These are phyloP conservation scores for Rhinichthys osculus DNA, from an alignment of 2,797 vertebrate species.

Conservation along the genomic window DNA sequence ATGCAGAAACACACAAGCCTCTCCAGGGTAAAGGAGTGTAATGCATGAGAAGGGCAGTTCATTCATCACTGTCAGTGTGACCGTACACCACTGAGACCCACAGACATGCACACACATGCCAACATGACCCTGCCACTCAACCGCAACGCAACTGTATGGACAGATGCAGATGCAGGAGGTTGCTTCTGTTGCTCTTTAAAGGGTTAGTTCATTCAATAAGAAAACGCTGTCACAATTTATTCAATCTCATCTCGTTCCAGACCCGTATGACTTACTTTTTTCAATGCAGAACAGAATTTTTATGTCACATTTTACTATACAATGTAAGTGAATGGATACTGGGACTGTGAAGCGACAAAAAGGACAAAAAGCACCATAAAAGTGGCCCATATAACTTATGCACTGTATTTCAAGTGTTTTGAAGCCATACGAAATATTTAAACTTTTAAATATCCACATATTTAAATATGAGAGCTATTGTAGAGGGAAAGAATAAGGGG, in stretches of 20 bases:
- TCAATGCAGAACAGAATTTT: not conserved
- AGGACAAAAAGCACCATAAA: not conserved
- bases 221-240: not conserved
- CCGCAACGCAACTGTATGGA: constrained; percentile 3
- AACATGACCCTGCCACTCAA: constrained; percentile 34
- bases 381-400: not conserved
- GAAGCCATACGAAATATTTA: not conserved
- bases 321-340: not conserved
- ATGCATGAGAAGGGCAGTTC: constrained; percentile 71
- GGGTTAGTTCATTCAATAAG: not conserved
- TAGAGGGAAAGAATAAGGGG: not conserved
- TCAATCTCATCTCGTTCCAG: not conserved
- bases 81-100: constrained; percentile 63
- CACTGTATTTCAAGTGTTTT: not conserved
- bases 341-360: not conserved
- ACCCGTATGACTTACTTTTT: not conserved
- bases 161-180: constrained; percentile 4
- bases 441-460: not conserved
- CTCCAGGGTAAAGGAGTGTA: constrained; percentile 71
- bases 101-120: constrained; percentile 19
- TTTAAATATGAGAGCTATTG: not conserved
- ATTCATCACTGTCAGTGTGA: constrained; percentile 80
- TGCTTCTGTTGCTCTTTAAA: constrained; percentile 2
- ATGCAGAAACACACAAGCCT: constrained; percentile 59
- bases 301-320: not conserved